Base-by-base conservation (phyloP, 1,140 invertebrate genomes). In the Whitmania pigra region DNA sequence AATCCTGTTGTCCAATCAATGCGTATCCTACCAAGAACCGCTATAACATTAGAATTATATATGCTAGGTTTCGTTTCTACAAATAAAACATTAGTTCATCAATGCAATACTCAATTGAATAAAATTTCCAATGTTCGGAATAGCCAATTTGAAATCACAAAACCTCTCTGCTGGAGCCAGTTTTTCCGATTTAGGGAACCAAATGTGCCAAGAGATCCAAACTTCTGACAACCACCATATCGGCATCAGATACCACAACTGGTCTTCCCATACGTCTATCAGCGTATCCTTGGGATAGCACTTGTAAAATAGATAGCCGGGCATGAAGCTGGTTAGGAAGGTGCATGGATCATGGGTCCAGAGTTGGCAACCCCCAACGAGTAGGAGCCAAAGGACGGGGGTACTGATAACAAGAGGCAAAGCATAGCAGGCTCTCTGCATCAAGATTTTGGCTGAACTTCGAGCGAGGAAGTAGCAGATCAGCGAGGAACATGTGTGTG, bases 171-270 rank as follows among this genome's bases (percentile, higher is more conserved):
- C 96, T 4, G 91, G 88, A 0, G 94, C 93, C 71, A 97, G 84
- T 86, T 94, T 88, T 83, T 97, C 94, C 77, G 91, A 93, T 84
- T 96, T 94, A 0, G 94, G 94, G 2, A 89, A 94, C 93, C 93
- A 97, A 69, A 97, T 93, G 78, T 97, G 93, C 63, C 96, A 83
- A 0, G 92, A 92, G 22, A 97, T 90, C 94, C 93, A 95, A 0
- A 91, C 91, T 81, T 96, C 93, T 0, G 91, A 94, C 4, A 95
- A 82, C 15, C 95, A 80, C 92, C 92, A 95, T 6, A 94, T 78
- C 53, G 94, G 79, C 91, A 75, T 20, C 18, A 69, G 72, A 53
- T 70, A 69, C 67, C 71, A 71, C 29, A 75, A 18, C 69, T 75
- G 72, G 31, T 69, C 60, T 53, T 29, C 4, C 67, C 71, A 66